Evolutionary conservation across 1,140 invertebrate species (phyloP).

Genomic region (Drosophila ananassae): DNA sequence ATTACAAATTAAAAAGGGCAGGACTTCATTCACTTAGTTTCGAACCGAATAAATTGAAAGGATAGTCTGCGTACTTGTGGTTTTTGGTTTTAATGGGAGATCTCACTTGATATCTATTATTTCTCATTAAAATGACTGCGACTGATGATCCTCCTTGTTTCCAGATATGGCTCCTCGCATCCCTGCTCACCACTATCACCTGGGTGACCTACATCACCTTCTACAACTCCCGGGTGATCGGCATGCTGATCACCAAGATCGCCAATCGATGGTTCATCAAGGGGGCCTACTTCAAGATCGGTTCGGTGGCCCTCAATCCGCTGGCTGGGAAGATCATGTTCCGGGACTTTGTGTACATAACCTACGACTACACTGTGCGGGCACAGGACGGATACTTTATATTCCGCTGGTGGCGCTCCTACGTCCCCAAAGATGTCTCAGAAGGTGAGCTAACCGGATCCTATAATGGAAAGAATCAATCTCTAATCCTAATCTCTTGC

Average conservation of each 20-base stretch:
- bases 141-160: neutral
- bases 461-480: neutral
- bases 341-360: conserved; percentile 96
- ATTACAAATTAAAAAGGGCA: neutral
- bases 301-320: conserved; percentile 96
- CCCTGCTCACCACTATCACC: conserved; percentile 88
- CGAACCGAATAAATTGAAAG: neutral
- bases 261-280: conserved; percentile 94
- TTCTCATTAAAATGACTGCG: too few species aligned
- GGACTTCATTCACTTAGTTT: neutral
- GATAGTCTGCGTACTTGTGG: too few species aligned
- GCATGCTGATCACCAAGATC: conserved; percentile 94
- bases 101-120: too few species aligned
- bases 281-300: conserved; percentile 95
- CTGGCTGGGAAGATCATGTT: conserved; percentile 99
- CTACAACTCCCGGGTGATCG: conserved; percentile 96
- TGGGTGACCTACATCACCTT: conserved; percentile 98
- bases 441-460: conserved; percentile 88
- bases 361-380: conserved; percentile 96
- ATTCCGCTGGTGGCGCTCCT: conserved; percentile 98
- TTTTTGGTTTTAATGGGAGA: too few species aligned
- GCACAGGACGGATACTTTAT: conserved; percentile 99
- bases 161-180: conserved; percentile 88
- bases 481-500: conserved; percentile 33
- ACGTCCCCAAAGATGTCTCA: conserved; percentile 96